Evolutionary conservation across 2,888 invertebrate species (phyloP).

Genomic region (Drosophila nr. fundita): DNA sequence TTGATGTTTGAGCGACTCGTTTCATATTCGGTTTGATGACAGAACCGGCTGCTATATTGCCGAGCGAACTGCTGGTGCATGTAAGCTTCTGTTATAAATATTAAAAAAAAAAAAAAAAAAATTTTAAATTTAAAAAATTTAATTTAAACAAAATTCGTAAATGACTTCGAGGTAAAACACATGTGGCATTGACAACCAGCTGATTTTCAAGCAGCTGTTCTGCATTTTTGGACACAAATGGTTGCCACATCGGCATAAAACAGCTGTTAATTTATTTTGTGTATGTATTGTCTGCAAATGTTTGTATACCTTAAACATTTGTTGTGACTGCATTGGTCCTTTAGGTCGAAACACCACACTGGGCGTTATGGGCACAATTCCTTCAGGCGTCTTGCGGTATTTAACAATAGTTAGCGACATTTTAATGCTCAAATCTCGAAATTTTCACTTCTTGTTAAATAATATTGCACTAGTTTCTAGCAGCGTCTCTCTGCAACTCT

Average conservation of each 20-base stretch:
- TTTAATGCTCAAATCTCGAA: slow-evolving; percentile 3
- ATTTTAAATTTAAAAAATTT: slow-evolving; percentile 31
- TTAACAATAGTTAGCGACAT: slow-evolving; percentile 79
- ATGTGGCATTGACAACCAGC: slow-evolving; percentile 20
- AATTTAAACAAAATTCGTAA: neutral
- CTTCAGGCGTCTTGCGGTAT: slow-evolving; percentile 63
- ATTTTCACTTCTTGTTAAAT: slow-evolving; percentile 28
- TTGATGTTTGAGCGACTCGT: slow-evolving; percentile 56
- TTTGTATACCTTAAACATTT: slow-evolving; percentile 60
- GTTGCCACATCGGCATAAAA: slow-evolving; percentile 24
- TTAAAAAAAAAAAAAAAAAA: slow-evolving; percentile 2
- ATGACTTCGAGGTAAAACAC: neutral
- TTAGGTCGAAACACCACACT: slow-evolving; percentile 51
- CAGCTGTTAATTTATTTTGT: slow-evolving; percentile 42
- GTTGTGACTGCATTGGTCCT: slow-evolving; percentile 46
- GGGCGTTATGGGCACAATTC: slow-evolving; percentile 47
- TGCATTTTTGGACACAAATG: neutral
- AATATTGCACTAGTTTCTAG: slow-evolving; percentile 25
- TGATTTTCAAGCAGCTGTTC: slow-evolving; percentile 36
- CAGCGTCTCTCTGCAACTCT: slow-evolving; percentile 17
- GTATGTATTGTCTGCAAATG: slow-evolving; percentile 4
- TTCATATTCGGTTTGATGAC: slow-evolving; percentile 77
- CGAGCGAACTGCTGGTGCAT: slow-evolving; percentile 63
- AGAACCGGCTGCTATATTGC: slow-evolving; percentile 66
- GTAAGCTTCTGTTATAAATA: slow-evolving; percentile 64